Evolutionary conservation across 2,888 invertebrate species (phyloP).

Genomic region (Caenorhabditis virilis): DNA sequence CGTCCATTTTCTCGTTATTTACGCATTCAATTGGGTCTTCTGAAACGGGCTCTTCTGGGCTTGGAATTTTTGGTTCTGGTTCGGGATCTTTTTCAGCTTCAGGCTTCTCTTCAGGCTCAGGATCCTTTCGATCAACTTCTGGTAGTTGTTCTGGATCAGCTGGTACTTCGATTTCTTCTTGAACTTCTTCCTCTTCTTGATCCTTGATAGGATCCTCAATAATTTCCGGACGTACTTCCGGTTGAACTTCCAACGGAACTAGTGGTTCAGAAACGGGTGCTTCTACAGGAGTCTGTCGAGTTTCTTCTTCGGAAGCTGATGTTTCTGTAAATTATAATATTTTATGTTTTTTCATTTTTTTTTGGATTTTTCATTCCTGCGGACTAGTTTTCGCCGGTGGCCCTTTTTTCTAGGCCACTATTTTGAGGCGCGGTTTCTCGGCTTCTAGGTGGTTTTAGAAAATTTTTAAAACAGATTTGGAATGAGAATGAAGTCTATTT

Average conservation of each 20-base stretch:
- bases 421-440: too few species aligned
- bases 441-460: too few species aligned
- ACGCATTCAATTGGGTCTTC: not conserved
- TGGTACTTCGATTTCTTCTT: constrained; percentile 5
- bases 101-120: not conserved
- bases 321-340: constrained; percentile 3
- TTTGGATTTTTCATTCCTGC: too few species aligned
- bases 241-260: not conserved
- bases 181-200: not conserved
- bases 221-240: constrained; percentile 2
- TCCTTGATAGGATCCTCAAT: not conserved
- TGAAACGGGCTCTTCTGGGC: not conserved
- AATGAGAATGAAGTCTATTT: too few species aligned
- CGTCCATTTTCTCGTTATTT: constrained; percentile 12
- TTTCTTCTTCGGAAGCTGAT: not conserved
- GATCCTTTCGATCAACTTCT: constrained; percentile 2
- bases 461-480: too few species aligned
- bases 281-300: constrained; percentile 2
- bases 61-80: not conserved
- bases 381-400: too few species aligned
- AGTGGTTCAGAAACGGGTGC: not conserved
- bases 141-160: constrained; percentile 1
- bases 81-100: not conserved
- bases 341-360: constrained; percentile 6
- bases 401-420: too few species aligned